phyloP scores from a whole-genome alignment of 2,888 invertebrate species.

The Sipunculus nudus region DNA sequence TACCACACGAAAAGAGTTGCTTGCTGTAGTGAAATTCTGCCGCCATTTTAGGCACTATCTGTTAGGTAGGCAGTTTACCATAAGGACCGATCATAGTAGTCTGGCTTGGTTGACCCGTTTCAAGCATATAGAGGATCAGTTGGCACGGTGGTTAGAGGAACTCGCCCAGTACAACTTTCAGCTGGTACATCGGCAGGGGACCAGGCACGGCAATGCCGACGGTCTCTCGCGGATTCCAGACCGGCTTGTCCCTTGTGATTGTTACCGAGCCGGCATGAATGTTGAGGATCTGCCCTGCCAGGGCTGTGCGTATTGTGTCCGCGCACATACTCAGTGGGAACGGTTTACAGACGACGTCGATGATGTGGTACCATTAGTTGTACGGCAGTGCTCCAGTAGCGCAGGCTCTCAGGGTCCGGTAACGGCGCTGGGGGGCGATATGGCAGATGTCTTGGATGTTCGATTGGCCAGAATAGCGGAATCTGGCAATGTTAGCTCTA shows the following conservation, averaged over 20 bases:
- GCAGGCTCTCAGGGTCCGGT: too few species aligned
- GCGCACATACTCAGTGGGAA: not conserved
- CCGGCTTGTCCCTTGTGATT: not conserved
- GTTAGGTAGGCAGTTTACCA: not conserved
- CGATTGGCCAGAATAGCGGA: too few species aligned
- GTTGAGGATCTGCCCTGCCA: not conserved
- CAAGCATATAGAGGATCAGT: not conserved
- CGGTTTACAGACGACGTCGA: too few species aligned
- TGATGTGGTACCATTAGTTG: too few species aligned
- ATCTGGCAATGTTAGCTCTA: too few species aligned
- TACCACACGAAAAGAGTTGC: not conserved
- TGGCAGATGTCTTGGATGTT: too few species aligned
- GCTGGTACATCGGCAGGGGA: not conserved
- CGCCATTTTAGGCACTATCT: not conserved
- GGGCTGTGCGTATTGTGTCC: not conserved
- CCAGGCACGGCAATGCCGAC: not conserved
- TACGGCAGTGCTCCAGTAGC: too few species aligned
- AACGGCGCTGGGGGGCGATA: too few species aligned
- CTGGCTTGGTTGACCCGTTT: not conserved
- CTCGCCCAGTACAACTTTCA: not conserved
- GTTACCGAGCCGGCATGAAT: not conserved
- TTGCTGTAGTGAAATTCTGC: not conserved
- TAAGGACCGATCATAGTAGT: not conserved
- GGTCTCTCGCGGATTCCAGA: not conserved
- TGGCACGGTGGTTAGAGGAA: not conserved